Evolutionary conservation across 23 tunicate species (phyloP).

Genomic region (Corella eumyota): DNA sequence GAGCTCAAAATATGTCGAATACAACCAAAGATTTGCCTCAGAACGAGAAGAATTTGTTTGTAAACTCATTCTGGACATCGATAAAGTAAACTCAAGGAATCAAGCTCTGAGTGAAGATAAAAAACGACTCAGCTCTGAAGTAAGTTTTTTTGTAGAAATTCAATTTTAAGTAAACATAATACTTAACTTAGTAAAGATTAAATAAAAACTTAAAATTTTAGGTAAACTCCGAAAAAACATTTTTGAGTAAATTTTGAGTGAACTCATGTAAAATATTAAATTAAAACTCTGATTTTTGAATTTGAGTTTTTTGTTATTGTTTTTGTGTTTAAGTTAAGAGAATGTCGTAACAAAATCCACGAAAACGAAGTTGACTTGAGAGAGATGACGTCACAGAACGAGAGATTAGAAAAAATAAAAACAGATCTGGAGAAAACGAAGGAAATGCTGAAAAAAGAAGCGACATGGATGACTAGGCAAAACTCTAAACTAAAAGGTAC

Average conservation of each 20-base stretch:
- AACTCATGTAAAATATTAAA: too few species aligned
- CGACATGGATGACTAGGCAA: slow-evolving; percentile 67
- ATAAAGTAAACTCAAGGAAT: slow-evolving; percentile 33
- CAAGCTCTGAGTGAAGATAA: slow-evolving; percentile 28
- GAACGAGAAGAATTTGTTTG: slow-evolving; percentile 30
- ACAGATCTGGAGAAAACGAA: slow-evolving; percentile 23
- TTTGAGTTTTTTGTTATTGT: not conserved
- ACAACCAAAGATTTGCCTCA: slow-evolving; percentile 43
- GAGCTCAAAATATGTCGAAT: slow-evolving; percentile 40
- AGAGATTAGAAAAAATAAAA: slow-evolving; percentile 16
- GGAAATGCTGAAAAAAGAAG: slow-evolving; percentile 58
- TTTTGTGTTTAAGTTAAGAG: slow-evolving; percentile 20
- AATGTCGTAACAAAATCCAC: slow-evolving; percentile 14
- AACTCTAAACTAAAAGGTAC: slow-evolving; percentile 66
- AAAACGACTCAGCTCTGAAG: slow-evolving; percentile 45
- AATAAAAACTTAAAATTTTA: too few species aligned
- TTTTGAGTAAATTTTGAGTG: too few species aligned
- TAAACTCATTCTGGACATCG: slow-evolving; percentile 36
- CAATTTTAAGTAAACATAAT: too few species aligned
- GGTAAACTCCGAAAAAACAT: too few species aligned
- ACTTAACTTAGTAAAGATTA: too few species aligned
- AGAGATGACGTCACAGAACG: slow-evolving; percentile 7
- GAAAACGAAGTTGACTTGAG: slow-evolving; percentile 15
- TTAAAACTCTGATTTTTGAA: too few species aligned
- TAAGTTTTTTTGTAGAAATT: too few species aligned